Evolutionary conservation across 1,140 invertebrate species (phyloP), one percentile per base, ranked within the genome.

Genomic region (Drosophila santomea): DNA sequence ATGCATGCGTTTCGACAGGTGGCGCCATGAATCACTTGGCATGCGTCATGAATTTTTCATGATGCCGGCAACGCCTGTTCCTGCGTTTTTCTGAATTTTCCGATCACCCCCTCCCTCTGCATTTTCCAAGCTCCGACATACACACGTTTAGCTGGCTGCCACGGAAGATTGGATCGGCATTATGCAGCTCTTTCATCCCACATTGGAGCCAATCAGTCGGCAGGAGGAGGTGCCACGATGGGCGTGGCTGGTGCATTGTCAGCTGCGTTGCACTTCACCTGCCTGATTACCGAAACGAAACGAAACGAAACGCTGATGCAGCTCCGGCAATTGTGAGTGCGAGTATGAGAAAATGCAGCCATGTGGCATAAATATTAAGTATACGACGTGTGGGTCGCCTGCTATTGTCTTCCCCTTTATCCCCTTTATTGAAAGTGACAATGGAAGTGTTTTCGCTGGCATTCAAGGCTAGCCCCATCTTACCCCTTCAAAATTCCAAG

Each of bases 11-110:
- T 68, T 11, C 17, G 32, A 20, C 67, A 73, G 69, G 39, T 73
- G 67, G 35, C 39, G 47, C 23, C 38, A 39, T 11, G 62, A 68
- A 68, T 66, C 64, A 68, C 60, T 71, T 52, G 38, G 44, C 43
- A 48, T 25, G 15, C 23, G 20, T 36, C 58, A 75, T 75, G 72
- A 38, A 75, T 75, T 75, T 75, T 66, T 64, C 59, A 66, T 75
- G 47, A 75, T 36, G 56, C 23, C 28, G 48, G 28, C 62, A 38
- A 56, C 64, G 32, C 45, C 61, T 43, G 10, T n/a, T 47, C n/a
- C n/a, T 35, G 5, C 17, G 5, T 17, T 67, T 64, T 51, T 28
- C 63, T n/a, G n/a, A 8, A 51, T 11, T 25, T 28, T 25, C 39
- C 35, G 8, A 2, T 7, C 17, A 3, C 23, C 25, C 8, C 7